A percentile compares a stretch with the other conserved stretches of the same genome.
These are phyloP conservation scores for Dinomys branickii DNA, from an alignment of 2,113 vertebrate genomes.

Conservation along the genomic window DNA sequence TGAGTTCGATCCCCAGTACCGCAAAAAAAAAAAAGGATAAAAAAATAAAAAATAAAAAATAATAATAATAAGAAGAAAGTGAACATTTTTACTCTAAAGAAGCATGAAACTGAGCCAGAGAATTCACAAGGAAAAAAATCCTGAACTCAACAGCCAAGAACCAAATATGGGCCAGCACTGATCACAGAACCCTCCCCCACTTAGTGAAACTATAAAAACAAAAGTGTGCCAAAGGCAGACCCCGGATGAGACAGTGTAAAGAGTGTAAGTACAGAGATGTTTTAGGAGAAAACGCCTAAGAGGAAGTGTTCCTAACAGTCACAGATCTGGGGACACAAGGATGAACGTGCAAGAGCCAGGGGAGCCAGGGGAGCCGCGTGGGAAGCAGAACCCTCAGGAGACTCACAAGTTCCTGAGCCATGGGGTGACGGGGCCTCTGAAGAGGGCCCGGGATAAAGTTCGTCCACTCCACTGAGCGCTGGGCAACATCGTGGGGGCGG, in stretches of 20 bases:
- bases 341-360: not conserved
- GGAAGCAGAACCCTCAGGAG: not conserved
- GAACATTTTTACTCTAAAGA: not conserved
- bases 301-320: not conserved
- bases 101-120: not conserved
- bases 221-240: not conserved
- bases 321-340: not conserved
- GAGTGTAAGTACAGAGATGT: not conserved
- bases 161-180: not conserved
- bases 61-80: no score
- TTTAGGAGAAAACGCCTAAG: not conserved
- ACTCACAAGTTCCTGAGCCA: not conserved
- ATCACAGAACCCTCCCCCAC: constrained; percentile 8
- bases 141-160: not conserved
- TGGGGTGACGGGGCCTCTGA: not conserved
- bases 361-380: not conserved
- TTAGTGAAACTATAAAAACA: not conserved
- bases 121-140: not conserved
- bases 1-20: no score
- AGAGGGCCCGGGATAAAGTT: not conserved
- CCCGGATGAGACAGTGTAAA: not conserved
- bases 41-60: no score
- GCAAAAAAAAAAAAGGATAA: no score
- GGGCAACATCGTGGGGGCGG: not conserved
- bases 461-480: not conserved